Evolutionary conservation across 2,797 vertebrate species (phyloP), one percentile per base, ranked within the genome.

Genomic region (Phalloptychus januarius): DNA sequence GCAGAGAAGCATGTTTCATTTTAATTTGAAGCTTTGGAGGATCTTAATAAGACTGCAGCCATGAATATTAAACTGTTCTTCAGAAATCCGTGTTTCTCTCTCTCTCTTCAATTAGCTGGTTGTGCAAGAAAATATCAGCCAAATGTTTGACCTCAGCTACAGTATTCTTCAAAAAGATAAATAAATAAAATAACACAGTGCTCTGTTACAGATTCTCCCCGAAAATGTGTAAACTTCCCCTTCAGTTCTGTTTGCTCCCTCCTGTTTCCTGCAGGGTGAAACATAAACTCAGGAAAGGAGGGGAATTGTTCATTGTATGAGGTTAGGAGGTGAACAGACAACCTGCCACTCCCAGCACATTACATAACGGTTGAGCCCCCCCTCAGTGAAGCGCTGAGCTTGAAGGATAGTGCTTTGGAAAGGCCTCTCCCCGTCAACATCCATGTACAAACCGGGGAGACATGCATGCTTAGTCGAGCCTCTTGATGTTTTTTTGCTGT

Each of bases 271-370:
- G 86, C 61, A 28, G 88, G 86, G 86, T 82, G 80, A 80, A 91
- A 87, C 91, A 87, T 91, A 88, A 95, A 95, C 90, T 93, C 91
- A 93, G 93, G 93, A 94, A 94, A 87, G 38, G 52, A 28, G 25
- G 25, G 84, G 91, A 86, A 93, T 91, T 94, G 93, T 95, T 93
- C 88, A 90, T 92, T 93, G 92, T 88, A 87, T 87, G 86, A 84
- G 86, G 86, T 89, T 82, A 44, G 88, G 90, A 92, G 78, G 81
- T 92, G 93, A 91, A 91, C 91, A 45, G 82, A 87, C 79, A 81
- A 80, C 83, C 84, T 48, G 4, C 38, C 40, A 15, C 11, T 38
- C 23, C 5, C 67, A 28, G 40, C 25, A 10, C 42, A 75, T 95
- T 96, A 95, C 88, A 88, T 93, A 95, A 95, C 45, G 38, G 63